These are phyloP conservation scores for Diogma glabrata DNA, from an alignment of 2,888 invertebrate genomes.

Conservation along the genomic window DNA sequence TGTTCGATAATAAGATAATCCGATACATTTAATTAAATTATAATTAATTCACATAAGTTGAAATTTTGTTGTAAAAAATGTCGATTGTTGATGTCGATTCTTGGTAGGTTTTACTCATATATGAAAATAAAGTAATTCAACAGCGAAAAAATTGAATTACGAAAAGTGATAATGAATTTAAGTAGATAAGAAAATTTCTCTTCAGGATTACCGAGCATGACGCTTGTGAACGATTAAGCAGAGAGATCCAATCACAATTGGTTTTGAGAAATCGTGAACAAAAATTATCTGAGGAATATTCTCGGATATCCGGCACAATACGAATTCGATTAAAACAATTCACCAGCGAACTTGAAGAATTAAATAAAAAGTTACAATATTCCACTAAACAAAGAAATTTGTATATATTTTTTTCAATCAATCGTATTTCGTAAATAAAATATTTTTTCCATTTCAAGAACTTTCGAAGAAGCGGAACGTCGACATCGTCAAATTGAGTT, in stretches of 20 bases:
- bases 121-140: not conserved
- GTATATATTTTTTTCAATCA: slow-evolving; percentile 26
- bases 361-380: slow-evolving; percentile 44
- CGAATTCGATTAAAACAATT: slow-evolving; percentile 50
- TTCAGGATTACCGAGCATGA: slow-evolving; percentile 53
- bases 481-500: slow-evolving; percentile 48
- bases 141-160: no score
- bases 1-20: no score
- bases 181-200: not conserved
- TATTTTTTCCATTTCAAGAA: slow-evolving; percentile 33
- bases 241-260: slow-evolving; percentile 50
- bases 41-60: not conserved
- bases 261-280: slow-evolving; percentile 42
- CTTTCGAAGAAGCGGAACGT: slow-evolving; percentile 48
- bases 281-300: slow-evolving; percentile 43
- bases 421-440: slow-evolving; percentile 1
- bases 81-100: slow-evolving; percentile 35
- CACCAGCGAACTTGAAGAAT: slow-evolving; percentile 44
- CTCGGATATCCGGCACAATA: slow-evolving; percentile 45
- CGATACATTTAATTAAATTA: not conserved
- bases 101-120: slow-evolving; percentile 24
- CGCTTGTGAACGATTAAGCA: slow-evolving; percentile 49
- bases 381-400: slow-evolving; percentile 30
- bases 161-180: not conserved
- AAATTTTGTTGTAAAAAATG: slow-evolving; percentile 29